These are phyloP conservation scores for Enteromius viviparus DNA, from an alignment of 2,797 vertebrate genomes.

Conservation along the genomic window DNA sequence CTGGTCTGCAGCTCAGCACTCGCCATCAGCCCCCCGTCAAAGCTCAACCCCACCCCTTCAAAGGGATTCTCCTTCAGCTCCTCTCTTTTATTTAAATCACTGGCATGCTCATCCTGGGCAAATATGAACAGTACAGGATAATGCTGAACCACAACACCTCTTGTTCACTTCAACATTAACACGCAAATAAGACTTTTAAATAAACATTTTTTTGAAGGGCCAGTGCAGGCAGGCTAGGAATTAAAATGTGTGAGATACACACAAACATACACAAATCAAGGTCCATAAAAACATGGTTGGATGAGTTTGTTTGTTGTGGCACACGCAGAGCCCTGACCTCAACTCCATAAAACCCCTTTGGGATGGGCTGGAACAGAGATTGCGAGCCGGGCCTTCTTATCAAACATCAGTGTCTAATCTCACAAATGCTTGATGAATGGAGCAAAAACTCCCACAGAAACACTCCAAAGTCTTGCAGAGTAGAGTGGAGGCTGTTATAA, in stretches of 20 bases:
- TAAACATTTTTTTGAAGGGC: background rate
- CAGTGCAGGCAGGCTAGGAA: slow-evolving; percentile 17
- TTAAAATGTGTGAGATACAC: background rate
- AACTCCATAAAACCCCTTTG: background rate
- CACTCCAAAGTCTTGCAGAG: background rate
- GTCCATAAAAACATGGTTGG: background rate
- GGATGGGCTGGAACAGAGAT: background rate
- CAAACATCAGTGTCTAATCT: background rate
- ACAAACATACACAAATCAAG: background rate
- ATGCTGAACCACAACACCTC: background rate
- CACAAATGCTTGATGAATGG: background rate
- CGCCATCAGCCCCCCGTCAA: slow-evolving; percentile 2
- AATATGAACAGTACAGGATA: slow-evolving; percentile 10
- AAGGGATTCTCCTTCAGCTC: slow-evolving; percentile 8
- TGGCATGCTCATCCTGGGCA: slow-evolving; percentile 1
- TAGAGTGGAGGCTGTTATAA: background rate
- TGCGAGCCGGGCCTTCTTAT: background rate
- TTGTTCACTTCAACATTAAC: slow-evolving; percentile 25
- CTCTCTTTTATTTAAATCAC: slow-evolving; percentile 3
- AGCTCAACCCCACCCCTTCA: background rate
- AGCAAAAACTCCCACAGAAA: background rate
- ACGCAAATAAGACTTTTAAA: background rate
- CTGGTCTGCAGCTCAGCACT: slow-evolving; percentile 42
- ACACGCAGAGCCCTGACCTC: background rate
- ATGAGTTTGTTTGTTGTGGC: background rate